A percentile compares a stretch with the other conserved stretches of the same genome.
Evolutionary conservation across 1,140 invertebrate species (phyloP).

Genomic region (Orchesella cincta): DNA sequence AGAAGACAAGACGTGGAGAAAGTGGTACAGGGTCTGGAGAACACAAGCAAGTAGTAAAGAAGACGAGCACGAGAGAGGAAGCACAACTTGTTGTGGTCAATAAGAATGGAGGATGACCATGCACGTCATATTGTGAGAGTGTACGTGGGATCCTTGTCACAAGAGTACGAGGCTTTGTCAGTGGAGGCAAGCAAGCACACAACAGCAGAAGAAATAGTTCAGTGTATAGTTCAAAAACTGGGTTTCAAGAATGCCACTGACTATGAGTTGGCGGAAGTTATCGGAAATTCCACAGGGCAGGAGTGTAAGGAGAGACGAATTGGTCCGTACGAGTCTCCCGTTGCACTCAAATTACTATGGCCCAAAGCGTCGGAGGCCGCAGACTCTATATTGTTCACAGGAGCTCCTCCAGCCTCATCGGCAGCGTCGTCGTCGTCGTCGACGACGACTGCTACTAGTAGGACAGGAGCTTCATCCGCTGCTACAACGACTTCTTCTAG

Average conservation of each 20-base stretch:
- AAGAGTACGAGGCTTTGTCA: constrained; percentile 79
- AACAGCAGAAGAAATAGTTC: constrained; percentile 83
- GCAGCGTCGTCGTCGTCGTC: neutral
- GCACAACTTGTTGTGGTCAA: constrained; percentile 28
- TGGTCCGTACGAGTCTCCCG: constrained; percentile 81
- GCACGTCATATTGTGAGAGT: constrained; percentile 69
- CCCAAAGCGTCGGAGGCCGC: constrained; percentile 64
- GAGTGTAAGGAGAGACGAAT: constrained; percentile 91
- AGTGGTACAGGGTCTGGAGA: neutral
- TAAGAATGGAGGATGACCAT: constrained; percentile 52
- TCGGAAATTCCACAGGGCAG: constrained; percentile 75
- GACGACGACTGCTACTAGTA: neutral
- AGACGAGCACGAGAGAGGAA: neutral
- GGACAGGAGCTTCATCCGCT: neutral
- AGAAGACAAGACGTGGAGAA: neutral
- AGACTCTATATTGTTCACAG: constrained; percentile 34
- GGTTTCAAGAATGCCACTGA: constrained; percentile 68
- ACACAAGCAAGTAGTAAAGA: neutral
- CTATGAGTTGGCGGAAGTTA: constrained; percentile 89
- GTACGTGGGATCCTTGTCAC: constrained; percentile 84
- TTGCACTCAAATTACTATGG: constrained; percentile 90
- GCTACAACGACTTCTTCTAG: constrained; percentile 2
- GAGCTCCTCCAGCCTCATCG: constrained; percentile 17
- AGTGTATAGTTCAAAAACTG: constrained; percentile 78
- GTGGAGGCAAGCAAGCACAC: constrained; percentile 91